Evolutionary conservation across 2,888 invertebrate genomes (phyloP).

Genomic region (Hymenopus coronatus): DNA sequence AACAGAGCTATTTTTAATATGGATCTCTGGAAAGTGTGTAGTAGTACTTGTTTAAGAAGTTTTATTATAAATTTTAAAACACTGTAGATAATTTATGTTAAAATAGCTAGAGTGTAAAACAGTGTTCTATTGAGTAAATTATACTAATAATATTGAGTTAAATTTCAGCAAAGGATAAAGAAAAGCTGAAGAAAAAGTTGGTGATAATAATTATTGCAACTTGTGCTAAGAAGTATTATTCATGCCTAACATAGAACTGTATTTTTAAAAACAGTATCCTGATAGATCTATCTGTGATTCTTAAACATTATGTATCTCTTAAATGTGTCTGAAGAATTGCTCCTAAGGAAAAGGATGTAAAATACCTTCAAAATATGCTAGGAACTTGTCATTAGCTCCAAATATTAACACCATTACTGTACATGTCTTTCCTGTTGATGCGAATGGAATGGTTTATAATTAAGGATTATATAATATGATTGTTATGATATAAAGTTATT

Average conservation of each 20-base stretch:
- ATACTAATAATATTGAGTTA: background rate
- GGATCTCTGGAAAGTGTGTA: background rate
- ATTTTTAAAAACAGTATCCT: background rate
- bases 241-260: background rate
- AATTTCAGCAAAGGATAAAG: background rate
- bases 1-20: background rate
- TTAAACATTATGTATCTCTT: background rate
- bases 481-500: background rate
- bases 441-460: background rate
- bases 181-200: background rate
- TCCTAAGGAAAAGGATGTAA: background rate
- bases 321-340: background rate
- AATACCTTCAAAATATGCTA: background rate
- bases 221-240: background rate
- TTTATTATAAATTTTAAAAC: background rate
- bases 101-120: background rate
- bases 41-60: background rate
- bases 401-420: conserved; percentile 2
- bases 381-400: background rate
- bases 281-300: conserved; percentile 15
- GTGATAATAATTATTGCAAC: background rate
- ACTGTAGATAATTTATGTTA: background rate
- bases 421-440: background rate
- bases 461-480: background rate
- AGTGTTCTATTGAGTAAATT: background rate